phyloP scores from a whole-genome alignment of 2,888 invertebrate genomes.

The Scaptomyza cyrtandrae region DNA sequence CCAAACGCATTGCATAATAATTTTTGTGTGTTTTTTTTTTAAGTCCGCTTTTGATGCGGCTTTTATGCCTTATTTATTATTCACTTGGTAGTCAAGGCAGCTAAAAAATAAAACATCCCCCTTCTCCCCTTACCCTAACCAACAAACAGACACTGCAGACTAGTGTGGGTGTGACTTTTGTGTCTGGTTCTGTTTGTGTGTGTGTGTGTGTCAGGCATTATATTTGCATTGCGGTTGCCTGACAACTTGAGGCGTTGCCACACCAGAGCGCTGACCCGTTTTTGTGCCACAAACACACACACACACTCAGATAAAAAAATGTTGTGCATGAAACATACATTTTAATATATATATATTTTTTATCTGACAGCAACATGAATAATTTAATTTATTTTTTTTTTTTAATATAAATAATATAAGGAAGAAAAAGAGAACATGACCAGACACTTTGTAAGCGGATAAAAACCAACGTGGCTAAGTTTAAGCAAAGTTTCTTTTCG shows the following conservation, averaged over 20 bases:
- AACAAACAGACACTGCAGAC: slow-evolving; percentile 3
- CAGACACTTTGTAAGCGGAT: neutral
- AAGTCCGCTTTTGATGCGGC: slow-evolving; percentile 72
- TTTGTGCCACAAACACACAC: slow-evolving; percentile 44
- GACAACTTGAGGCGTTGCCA: slow-evolving; percentile 69
- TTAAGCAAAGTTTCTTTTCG: neutral
- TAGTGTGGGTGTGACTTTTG: slow-evolving; percentile 13
- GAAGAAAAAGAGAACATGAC: neutral
- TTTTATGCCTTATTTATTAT: slow-evolving; percentile 79
- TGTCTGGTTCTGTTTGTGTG: slow-evolving; percentile 7
- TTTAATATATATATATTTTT: neutral
- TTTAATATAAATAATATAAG: neutral
- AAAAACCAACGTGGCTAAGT: neutral
- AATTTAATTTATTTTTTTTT: slow-evolving; percentile 47
- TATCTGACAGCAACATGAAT: slow-evolving; percentile 37
- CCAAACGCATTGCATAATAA: slow-evolving; percentile 71
- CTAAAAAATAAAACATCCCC: neutral
- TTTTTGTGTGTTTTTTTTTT: slow-evolving; percentile 35
- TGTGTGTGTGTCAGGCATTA: slow-evolving; percentile 42
- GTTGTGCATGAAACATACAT: slow-evolving; percentile 25
- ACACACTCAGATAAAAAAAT: slow-evolving; percentile 16
- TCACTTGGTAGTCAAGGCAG: slow-evolving; percentile 64
- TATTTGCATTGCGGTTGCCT: slow-evolving; percentile 61
- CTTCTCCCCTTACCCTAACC: neutral
- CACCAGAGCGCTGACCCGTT: slow-evolving; percentile 66